Percentiles rank a stretch among this genome's conserved stretches.
Evolutionary conservation across 1,140 invertebrate species (phyloP).

Genomic region (Zelostemma sp.): DNA sequence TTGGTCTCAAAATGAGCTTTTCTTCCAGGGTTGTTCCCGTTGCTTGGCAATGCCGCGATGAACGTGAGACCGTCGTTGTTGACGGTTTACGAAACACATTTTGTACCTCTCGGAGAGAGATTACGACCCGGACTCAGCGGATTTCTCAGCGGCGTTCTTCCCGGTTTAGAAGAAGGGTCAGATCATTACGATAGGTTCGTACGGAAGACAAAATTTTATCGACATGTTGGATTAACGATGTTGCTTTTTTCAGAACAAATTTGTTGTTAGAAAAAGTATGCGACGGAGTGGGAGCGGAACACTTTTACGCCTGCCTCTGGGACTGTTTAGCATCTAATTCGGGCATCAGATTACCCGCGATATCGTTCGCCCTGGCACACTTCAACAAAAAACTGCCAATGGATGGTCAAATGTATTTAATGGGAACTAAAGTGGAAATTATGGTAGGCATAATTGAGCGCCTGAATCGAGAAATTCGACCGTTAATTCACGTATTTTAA

Average conservation of each 20-base stretch:
- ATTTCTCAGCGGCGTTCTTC: constrained; percentile 86
- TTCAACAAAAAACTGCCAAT: constrained; percentile 86
- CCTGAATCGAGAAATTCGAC: not conserved
- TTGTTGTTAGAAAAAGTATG: constrained; percentile 83
- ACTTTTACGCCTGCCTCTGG: constrained; percentile 93
- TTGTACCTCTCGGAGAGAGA: constrained; percentile 86
- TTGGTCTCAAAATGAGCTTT: too few species aligned
- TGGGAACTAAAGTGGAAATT: constrained; percentile 88
- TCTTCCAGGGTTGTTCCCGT: constrained; percentile 85
- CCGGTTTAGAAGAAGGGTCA: constrained; percentile 91
- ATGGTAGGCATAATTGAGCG: constrained; percentile 74
- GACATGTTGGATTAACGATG: not conserved
- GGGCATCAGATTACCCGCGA: constrained; percentile 86
- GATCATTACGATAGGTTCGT: constrained; percentile 87
- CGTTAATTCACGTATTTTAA: constrained; percentile 7
- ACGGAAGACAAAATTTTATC: not conserved
- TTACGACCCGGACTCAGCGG: constrained; percentile 89
- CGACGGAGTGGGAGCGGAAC: constrained; percentile 81
- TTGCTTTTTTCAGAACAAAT: constrained; percentile 76
- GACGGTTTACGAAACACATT: constrained; percentile 92
- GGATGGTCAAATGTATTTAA: constrained; percentile 88
- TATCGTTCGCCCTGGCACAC: constrained; percentile 85
- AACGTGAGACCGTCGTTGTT: constrained; percentile 88
- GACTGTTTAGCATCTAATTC: constrained; percentile 87
- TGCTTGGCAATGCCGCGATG: constrained; percentile 92